These are phyloP conservation scores for Vipera ursinii DNA, from an alignment of 2,797 vertebrate species.

Conservation along the genomic window DNA sequence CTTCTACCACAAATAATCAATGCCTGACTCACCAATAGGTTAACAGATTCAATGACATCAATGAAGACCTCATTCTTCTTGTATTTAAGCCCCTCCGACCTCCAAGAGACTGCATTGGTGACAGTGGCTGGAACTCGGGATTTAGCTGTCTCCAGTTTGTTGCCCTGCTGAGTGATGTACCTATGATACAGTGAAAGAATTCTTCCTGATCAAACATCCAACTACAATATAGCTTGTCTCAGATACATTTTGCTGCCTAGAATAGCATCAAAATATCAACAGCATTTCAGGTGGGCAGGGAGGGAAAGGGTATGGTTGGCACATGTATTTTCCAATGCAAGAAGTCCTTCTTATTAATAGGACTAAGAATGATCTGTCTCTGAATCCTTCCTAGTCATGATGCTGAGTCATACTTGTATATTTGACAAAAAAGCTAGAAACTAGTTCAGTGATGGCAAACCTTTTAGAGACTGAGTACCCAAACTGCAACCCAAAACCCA, in stretches of 20 bases:
- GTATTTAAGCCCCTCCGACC: conserved; percentile 90
- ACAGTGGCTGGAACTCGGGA: conserved; percentile 87
- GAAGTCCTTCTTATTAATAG: not conserved
- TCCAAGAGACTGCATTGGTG: conserved; percentile 94
- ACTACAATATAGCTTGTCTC: not conserved
- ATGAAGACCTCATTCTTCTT: conserved; percentile 97
- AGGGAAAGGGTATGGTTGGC: too few species aligned
- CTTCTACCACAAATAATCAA: not conserved
- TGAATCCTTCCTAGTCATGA: not conserved
- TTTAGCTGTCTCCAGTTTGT: conserved; percentile 86
- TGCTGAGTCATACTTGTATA: not conserved
- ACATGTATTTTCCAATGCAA: not conserved
- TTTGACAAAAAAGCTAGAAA: not conserved
- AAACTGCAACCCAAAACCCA: too few species aligned
- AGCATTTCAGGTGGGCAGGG: not conserved
- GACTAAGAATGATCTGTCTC: not conserved
- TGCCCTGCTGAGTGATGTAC: conserved; percentile 90
- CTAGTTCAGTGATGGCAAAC: not conserved
- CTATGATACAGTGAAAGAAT: conserved; percentile 57
- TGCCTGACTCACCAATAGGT: conserved; percentile 81
- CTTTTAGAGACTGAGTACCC: too few species aligned
- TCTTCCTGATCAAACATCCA: not conserved
- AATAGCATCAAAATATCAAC: not conserved
- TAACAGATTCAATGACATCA: conserved; percentile 92
- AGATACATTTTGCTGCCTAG: not conserved